Evolutionary conservation across 2,797 vertebrate species (phyloP), one percentile per base, ranked within the genome.

Genomic region (Dendrocincla tyrannina): DNA sequence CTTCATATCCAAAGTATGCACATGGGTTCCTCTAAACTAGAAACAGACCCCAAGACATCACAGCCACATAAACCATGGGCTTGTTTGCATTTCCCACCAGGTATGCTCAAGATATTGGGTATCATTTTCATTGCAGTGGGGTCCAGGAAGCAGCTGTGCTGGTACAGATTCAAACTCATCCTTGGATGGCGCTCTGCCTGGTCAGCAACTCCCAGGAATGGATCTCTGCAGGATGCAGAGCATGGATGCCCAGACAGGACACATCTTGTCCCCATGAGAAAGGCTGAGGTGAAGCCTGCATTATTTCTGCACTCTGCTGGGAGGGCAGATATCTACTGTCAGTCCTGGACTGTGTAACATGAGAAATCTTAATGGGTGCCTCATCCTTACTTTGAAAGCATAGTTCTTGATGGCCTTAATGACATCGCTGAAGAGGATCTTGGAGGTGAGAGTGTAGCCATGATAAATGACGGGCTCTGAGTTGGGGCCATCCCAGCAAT

Each of bases 361-460:
- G 53, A 91, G 58, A 30, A 69, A 41, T 67, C 84, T 85, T 27
- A 72, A 62, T 27, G n/a, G 32, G 55, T 76, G 19, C 39, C 75
- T 88, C 3, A 0, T 18, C 13, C 98, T 95, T 97, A 99, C 99
- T 98, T 99, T 99, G 98, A 99, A 99, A 83, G 99, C 99, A 3
- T 98, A 99, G 39, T 99, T 98, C 95, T 98, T 98, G 95, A 99
- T 99, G 91, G 98, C 98, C 93, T 98, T 98, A 95, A 99, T 99
- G 95, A 98, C 99, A 2, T 99, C 99, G 2, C 96, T 98, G 97
- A 99, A 99, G 86, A 99, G 98, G 91, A 99, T 98, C 97, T 99
- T 99, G 94, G 99, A 99, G 32, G 99, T 99, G 89, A 99, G 98
- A 0, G 99, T 99, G 97, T 99, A 98, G 74, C 99, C 99, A 1